These are phyloP conservation scores for Hystrix cristata DNA, from an alignment of 2,113 vertebrate species.

Conservation along the genomic window DNA sequence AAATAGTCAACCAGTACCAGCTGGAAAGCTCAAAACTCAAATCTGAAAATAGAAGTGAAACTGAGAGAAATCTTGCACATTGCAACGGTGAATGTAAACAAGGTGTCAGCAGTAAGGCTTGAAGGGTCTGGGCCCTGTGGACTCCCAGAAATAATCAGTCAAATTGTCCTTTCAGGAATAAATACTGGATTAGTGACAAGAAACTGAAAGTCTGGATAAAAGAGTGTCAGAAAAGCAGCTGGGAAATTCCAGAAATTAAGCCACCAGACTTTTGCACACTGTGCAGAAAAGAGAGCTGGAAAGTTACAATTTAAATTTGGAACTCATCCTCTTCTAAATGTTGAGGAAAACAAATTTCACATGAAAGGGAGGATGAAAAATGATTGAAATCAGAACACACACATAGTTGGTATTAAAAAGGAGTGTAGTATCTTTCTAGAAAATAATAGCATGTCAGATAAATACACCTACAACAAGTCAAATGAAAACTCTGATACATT, in stretches of 20 bases:
- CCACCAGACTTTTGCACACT: neutral
- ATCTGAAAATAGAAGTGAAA: neutral
- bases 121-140: neutral
- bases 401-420: neutral
- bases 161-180: neutral
- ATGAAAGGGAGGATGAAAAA: neutral
- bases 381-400: neutral
- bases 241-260: neutral
- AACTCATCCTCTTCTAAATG: neutral
- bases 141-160: neutral
- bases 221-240: neutral
- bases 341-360: neutral
- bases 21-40: neutral
- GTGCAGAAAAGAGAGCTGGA: neutral
- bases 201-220: neutral
- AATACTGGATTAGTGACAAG: neutral
- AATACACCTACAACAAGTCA: neutral
- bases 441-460: neutral
- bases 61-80: neutral
- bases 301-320: conserved; percentile 16
- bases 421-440: neutral
- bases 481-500: neutral
- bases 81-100: neutral
- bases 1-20: neutral
- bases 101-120: neutral